Base-by-base conservation (phyloP, 2,888 invertebrate species). In the Cephus pulcher region DNA sequence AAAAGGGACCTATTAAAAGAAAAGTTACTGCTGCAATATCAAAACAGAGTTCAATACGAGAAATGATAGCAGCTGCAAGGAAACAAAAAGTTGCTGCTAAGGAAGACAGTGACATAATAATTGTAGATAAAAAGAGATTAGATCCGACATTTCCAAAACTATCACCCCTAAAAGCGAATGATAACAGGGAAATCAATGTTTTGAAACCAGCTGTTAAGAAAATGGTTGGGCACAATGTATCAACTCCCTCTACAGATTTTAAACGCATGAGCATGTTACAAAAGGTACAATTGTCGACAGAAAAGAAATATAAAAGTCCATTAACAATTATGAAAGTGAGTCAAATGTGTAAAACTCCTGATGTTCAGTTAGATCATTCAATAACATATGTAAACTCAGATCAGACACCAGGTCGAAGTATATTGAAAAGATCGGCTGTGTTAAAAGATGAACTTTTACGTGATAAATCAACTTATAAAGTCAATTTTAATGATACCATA, bases 381-480 rank as follows among this genome's bases (percentile, higher is more conserved):
- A 86, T 88, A 75, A 79, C 83, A 0, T 90, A 89, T 71, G 80
- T 89, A 1, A 91, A 90, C 79, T 90, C 88, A 0, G 83, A 84
- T 75, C 90, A 90, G 76, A 91, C 89, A 2, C 91, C 90, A 2
- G 87, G 85, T 0, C 89, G 86, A 71, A 83, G 90, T 68, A 91
- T 91, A 79, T 79, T 91, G 32, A 90, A 91, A 69, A 81, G 80
- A 80, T 34, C 79, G 0, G 23, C 34, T 9, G 37, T 71, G 32
- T 74, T 11, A 12, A 56, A 23, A 56, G 23, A 56, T 23, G 83
- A 83, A 9, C 70, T 70, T 0, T 34, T 69, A 4, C 30, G 74
- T 3, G 34, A 74, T 1, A 90, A 86, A 74, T 85, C 86, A 0
- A 12, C 76, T 0, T 84, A 86, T 11, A 90, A 89, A 78, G 90